A percentile compares a stretch with the other conserved stretches of the same genome.
Evolutionary conservation across 2,113 vertebrate genomes (phyloP).

Genomic region (Nyctereutes procyonoides): DNA sequence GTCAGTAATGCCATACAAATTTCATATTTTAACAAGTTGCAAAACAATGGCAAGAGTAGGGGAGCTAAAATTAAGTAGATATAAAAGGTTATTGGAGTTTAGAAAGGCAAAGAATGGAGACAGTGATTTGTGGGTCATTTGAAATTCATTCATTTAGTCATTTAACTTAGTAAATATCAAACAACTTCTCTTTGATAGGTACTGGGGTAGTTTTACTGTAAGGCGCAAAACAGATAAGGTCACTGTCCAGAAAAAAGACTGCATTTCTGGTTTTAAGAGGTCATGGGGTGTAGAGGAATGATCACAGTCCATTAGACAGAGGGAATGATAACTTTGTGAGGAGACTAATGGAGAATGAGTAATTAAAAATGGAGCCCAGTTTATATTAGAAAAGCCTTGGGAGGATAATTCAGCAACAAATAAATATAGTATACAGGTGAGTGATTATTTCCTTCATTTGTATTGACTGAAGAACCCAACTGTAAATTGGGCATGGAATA

Average conservation of each 20-base stretch:
- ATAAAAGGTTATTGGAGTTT: not conserved
- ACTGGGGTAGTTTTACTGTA: not conserved
- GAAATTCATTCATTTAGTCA: not conserved
- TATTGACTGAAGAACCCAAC: not conserved
- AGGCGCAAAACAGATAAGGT: not conserved
- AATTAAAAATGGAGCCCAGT: not conserved
- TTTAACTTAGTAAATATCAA: not conserved
- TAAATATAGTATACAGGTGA: not conserved
- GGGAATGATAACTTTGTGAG: not conserved
- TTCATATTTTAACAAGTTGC: not conserved
- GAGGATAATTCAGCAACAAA: not conserved
- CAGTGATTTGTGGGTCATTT: not conserved
- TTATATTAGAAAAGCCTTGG: not conserved
- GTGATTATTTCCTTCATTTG: not conserved
- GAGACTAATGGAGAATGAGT: not conserved
- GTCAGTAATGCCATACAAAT: not conserved
- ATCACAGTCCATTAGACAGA: not conserved
- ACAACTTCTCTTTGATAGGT: not conserved
- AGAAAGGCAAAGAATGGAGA: not conserved
- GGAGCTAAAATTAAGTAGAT: not conserved
- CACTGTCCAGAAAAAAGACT: not conserved
- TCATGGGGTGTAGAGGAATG: not conserved
- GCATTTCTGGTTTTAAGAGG: not conserved
- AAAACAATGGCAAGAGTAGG: not conserved
- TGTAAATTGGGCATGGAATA: not conserved